phyloP scores from a whole-genome alignment of 2,888 invertebrate genomes.

The Calephelis perditalis region DNA sequence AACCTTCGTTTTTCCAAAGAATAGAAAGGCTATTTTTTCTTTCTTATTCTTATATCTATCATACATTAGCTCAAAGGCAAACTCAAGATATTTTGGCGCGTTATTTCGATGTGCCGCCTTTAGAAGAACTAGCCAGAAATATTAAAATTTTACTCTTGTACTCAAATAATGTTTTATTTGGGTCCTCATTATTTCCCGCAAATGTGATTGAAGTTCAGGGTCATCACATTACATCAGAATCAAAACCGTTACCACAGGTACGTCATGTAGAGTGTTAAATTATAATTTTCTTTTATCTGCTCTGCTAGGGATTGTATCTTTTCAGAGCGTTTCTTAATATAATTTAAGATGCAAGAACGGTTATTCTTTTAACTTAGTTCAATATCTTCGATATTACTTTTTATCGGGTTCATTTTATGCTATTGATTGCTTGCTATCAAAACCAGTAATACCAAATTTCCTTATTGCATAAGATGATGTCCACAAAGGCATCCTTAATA shows the following conservation, averaged over 20 bases:
- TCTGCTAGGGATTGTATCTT: too few species aligned
- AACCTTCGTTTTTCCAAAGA: constrained; percentile 20
- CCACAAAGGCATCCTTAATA: too few species aligned
- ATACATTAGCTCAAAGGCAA: background rate
- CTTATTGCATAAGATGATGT: too few species aligned
- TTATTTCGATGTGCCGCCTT: constrained; percentile 55
- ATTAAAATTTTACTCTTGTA: constrained; percentile 78
- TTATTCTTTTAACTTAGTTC: too few species aligned
- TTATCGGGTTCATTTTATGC: too few species aligned
- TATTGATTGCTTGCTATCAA: too few species aligned
- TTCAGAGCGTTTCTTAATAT: too few species aligned
- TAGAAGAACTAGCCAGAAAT: constrained; percentile 71
- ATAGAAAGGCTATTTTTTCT: background rate
- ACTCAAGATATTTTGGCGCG: background rate
- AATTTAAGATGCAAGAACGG: too few species aligned
- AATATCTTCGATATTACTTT: too few species aligned
- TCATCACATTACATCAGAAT: constrained; percentile 65
- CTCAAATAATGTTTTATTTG: constrained; percentile 78
- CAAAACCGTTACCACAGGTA: constrained; percentile 62
- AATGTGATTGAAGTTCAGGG: constrained; percentile 82
- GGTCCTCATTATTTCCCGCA: constrained; percentile 73
- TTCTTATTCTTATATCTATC: background rate
- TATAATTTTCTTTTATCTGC: too few species aligned
- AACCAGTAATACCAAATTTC: too few species aligned
- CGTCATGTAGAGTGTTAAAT: constrained; percentile 72